These are phyloP conservation scores for Muraenolepis orangiensis DNA, from an alignment of 2,797 vertebrate genomes.

Conservation along the genomic window DNA sequence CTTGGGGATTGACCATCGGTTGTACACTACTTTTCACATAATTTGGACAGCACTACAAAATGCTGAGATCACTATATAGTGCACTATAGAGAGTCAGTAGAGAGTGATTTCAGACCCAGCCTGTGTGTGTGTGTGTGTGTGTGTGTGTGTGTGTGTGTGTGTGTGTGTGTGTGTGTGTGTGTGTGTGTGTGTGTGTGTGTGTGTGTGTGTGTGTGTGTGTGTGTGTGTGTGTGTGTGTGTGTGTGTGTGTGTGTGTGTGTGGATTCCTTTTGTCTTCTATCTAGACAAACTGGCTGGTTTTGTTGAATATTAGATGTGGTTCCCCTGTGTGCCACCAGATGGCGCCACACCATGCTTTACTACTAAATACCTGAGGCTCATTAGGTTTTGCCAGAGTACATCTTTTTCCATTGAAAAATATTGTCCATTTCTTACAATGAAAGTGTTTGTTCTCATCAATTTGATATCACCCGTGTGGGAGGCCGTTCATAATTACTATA, in stretches of 20 bases:
- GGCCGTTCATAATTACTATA: too few species aligned
- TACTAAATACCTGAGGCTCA: too few species aligned
- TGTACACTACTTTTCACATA: too few species aligned
- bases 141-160: background rate
- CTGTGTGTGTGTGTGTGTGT: background rate
- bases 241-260: background rate
- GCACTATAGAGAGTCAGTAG: too few species aligned
- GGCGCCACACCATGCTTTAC: background rate
- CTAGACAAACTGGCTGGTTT: background rate
- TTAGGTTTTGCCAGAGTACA: background rate
- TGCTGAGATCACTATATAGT: too few species aligned
- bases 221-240: background rate
- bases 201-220: too few species aligned
- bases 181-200: too few species aligned
- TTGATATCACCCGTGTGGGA: too few species aligned
- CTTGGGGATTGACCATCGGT: too few species aligned
- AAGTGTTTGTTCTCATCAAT: background rate
- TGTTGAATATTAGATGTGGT: background rate
- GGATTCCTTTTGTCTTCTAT: background rate
- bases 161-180: background rate
- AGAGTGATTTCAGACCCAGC: too few species aligned
- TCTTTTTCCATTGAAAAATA: background rate
- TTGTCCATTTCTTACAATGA: background rate
- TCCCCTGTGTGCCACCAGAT: background rate
- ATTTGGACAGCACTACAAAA: too few species aligned